Base-by-base conservation (phyloP, 2,888 invertebrate genomes). In the Troides aeacus region DNA sequence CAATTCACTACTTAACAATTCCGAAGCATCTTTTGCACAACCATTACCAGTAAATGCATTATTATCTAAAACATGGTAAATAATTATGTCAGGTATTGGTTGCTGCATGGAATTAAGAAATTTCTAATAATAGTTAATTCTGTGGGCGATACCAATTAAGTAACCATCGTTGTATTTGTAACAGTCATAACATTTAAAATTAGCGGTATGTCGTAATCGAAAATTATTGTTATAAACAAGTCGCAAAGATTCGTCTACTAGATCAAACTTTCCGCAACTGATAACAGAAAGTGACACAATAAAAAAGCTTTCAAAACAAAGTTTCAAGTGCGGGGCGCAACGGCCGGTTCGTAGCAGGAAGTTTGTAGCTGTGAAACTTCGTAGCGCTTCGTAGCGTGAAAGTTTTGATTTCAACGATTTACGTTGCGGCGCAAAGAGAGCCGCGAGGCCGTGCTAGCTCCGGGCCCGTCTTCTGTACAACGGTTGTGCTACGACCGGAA, bases 371-470 rank as follows among this genome's bases (percentile, higher is more conserved):
- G 89, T 90, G 90, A 92, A 92, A 92, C 92, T 92, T 92, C 90
- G 92, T 92, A 92, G 91, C 91, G 90, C 87, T 88, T 87, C 90
- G 92, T 90, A 91, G 92, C 91, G 92, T 90, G 92, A 92, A 92
- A 92, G 92, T 92, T 92, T 92, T 92, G 92, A 92, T 92, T 92
- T 91, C 92, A 90, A 92, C 92, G 91, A 92, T 92, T 92, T 92
- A 91, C 87, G 89, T 90, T 91, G 90, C 86, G 89, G 90, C 83
- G 84, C 85, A 87, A 85, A 86, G 87, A 89, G 87, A 89, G 86
- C 89, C 87, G 87, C 84, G 87, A 89, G 88, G 86, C 88, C 89
- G 88, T 82, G 82, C 86, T 89, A 86, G 87, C 86, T 84, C 85
- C 85, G 85, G 85, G 89, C 90, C 88, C 83, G 85, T 81, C 76